phyloP scores from a whole-genome alignment of 2,888 invertebrate genomes.

The Escarpia spicata region DNA sequence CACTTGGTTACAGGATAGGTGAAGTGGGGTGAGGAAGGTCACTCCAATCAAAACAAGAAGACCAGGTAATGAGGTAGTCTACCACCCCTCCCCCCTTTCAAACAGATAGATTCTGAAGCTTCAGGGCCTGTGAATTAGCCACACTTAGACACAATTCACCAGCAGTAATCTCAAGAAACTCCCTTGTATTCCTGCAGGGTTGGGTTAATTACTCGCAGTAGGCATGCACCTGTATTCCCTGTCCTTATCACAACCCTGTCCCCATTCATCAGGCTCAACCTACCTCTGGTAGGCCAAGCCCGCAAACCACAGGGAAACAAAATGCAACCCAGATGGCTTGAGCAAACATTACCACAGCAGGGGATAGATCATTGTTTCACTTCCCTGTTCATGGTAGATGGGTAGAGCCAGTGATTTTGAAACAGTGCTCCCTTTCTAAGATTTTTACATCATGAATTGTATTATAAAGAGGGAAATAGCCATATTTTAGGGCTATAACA shows the following conservation, averaged over 20 bases:
- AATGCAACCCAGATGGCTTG: neutral
- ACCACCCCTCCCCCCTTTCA: neutral
- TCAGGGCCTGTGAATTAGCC: neutral
- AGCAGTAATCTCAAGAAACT: neutral
- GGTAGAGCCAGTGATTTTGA: too few relatives aligned
- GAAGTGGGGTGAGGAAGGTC: neutral
- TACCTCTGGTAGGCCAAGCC: neutral
- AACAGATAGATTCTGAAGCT: neutral
- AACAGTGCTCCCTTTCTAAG: too few relatives aligned
- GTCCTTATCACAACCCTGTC: neutral
- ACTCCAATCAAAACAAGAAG: neutral
- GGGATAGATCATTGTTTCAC: too few relatives aligned
- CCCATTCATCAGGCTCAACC: neutral
- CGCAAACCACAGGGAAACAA: neutral
- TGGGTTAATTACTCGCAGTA: neutral
- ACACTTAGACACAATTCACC: neutral
- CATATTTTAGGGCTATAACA: too few relatives aligned
- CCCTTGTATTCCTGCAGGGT: neutral
- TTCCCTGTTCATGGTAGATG: too few relatives aligned
- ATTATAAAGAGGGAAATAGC: too few relatives aligned
- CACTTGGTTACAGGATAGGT: too few relatives aligned
- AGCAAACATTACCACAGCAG: neutral
- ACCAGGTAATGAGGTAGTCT: neutral
- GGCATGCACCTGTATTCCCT: neutral
- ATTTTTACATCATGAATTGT: too few relatives aligned